Percentiles rank a stretch among this genome's conserved stretches.
phyloP scores from a whole-genome alignment of 2,113 vertebrate species.

The Carassius gibelio region DNA sequence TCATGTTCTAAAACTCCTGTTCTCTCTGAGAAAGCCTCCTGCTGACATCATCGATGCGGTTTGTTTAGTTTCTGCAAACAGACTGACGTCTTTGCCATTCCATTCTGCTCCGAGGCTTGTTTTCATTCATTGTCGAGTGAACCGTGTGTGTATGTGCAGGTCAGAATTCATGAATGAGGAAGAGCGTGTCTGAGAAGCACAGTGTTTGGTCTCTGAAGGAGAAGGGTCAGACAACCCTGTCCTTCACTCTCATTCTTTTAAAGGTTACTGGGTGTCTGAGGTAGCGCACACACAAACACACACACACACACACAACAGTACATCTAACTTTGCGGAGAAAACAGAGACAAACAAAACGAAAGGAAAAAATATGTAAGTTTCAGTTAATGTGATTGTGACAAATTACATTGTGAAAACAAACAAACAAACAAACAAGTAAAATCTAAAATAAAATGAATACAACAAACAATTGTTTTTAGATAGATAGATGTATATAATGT shows the following conservation, averaged over 20 bases:
- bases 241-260: constrained; percentile 27
- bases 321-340: not conserved
- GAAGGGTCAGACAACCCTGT: constrained; percentile 29
- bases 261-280: constrained; percentile 22
- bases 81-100: constrained; percentile 23
- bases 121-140: constrained; percentile 37
- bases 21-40: constrained; percentile 9
- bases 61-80: constrained; percentile 40
- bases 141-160: not conserved
- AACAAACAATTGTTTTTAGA: no score
- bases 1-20: constrained; percentile 22
- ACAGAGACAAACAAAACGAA: not conserved
- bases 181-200: constrained; percentile 9
- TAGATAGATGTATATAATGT: no score
- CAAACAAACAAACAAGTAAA: not conserved
- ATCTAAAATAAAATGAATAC: not conserved
- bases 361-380: not conserved
- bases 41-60: constrained; percentile 44
- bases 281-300: not conserved
- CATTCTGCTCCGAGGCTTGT: constrained; percentile 29
- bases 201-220: constrained; percentile 15
- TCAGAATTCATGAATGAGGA: constrained; percentile 34
- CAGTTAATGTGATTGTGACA: not conserved
- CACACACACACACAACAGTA: not conserved
- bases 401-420: no score